Evolutionary conservation across 2,797 vertebrate species (phyloP), one percentile per base, ranked within the genome.

Genomic region (Sparus aurata): DNA sequence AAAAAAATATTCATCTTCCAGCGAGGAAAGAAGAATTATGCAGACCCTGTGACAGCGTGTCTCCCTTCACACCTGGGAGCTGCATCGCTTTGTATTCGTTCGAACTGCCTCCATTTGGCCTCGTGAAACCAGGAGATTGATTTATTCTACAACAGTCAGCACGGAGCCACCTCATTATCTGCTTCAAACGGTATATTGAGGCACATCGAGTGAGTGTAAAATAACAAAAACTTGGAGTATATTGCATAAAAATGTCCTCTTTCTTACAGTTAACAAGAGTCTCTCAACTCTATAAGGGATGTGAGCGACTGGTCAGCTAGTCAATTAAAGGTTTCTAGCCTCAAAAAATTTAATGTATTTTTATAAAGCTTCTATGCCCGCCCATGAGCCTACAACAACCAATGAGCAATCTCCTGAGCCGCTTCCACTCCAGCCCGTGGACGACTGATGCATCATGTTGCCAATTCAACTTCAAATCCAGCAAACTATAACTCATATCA

Each of bases 1-100:
- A 60, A 53, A 46, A 34, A 10, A 75, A 85, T 71, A 78, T 82
- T 82, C 82, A 69, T 68, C 73, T 71, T 67, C 45, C 77, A 25
- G 72, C 8, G 11, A 45, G 47, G 25, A 22, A 60, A 65, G 41
- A 54, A 11, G 38, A 68, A 71, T 62, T 68, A 79, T 83, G 58
- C 63, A 69, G 55, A 81, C 58, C 34, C 57, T 15, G 38, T 63
- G 69, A 71, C 77, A 63, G 63, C 15, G 50, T 46, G 57, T 78
- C 45, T n/a, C 20, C 47, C 27, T 64, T 70, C 52, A 64, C 64
- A 68, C 71, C 64, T 46, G 20, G 74, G 46, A 59, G 57, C 71
- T 22, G 58, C 20, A 49, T 4, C 38, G 46, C 15, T 66, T 74
- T 55, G 52, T 30, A 62, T 64, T 68, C 25, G 46, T 75, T 72